A percentile compares a stretch with the other conserved stretches of the same genome.
Conservation (phyloP, 2,888 invertebrate species). For the Drosophila bunnanda region DNA sequence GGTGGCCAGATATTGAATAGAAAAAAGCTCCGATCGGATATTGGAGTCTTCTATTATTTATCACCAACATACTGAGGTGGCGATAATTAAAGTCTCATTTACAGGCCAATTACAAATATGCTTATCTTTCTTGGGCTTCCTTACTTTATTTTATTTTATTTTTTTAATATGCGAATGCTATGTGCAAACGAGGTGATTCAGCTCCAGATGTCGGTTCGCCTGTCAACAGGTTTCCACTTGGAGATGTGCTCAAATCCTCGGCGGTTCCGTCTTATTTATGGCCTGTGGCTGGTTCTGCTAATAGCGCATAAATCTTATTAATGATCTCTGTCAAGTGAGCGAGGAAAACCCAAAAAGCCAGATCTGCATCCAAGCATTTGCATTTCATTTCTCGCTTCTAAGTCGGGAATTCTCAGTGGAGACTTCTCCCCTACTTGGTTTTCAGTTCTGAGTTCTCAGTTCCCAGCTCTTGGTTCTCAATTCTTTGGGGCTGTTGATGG, state of each 20-base stretch:
- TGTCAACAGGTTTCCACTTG: constrained; percentile 70
- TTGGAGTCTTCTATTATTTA: neutral
- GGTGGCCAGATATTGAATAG: neutral
- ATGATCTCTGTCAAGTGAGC: constrained; percentile 81
- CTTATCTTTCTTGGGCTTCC: constrained; percentile 16
- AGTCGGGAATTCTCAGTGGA: constrained; percentile 15
- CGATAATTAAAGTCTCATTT: constrained; percentile 18
- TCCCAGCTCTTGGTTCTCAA: neutral
- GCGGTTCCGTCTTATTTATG: constrained; percentile 72
- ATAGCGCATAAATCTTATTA: constrained; percentile 83
- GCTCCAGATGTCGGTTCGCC: constrained; percentile 54
- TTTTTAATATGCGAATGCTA: neutral
- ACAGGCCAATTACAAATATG: constrained; percentile 39
- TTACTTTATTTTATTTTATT: constrained; percentile 8
- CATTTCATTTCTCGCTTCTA: constrained; percentile 34
- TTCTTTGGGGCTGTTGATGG: constrained; percentile 60
- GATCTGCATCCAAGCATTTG: constrained; percentile 37
- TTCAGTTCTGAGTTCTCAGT: constrained; percentile 3
- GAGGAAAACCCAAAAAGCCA: constrained; percentile 22
- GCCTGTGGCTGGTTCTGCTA: constrained; percentile 78
- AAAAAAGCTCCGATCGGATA: neutral
- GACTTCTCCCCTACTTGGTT: constrained; percentile 12
- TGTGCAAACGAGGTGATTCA: constrained; percentile 19
- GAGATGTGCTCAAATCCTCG: constrained; percentile 29
- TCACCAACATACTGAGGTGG: constrained; percentile 18